Evolutionary conservation across 2,888 invertebrate species (phyloP), one percentile per base, ranked within the genome.

Genomic region (Itoplectis maculator): DNA sequence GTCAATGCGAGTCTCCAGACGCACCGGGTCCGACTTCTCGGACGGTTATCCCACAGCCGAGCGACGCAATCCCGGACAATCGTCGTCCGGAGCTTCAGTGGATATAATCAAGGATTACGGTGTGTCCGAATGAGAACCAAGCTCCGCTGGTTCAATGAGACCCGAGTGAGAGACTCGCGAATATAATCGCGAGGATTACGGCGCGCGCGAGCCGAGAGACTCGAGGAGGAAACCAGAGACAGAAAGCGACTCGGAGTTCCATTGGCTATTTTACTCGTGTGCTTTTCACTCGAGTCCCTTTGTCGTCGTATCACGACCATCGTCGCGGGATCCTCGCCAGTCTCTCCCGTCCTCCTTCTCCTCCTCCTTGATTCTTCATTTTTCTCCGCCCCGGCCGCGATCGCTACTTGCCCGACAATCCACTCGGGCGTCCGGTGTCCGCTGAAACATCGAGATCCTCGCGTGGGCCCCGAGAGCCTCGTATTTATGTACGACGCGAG

Each of bases 61-160:
- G 51, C 61, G 77, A 78, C 77, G 70, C 77, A 68, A 75, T 59
- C 65, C n/a, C 45, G 42, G 18, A 78, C 63, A 69, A 77, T 63
- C 69, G 77, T 40, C 37, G 77, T 40, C 37, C 23, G 56, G 66
- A 23, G 37, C 49, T 47, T n/a, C n/a, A 37, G n/a, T 23, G 23
- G 68, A 69, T 77, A 70, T 77, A 77, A 77, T 77, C 69, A 59
- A 61, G 68, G 69, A 77, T 77, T 69, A 77, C 40, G 23, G 49
- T 35, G 40, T 42, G 42, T 51, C 20, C 40, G 35, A 70, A 51
- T 29, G 40, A 20, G 15, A 63, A 54, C 51, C 51, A 49, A 69
- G 49, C 5, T 15, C 5, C 37, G 23, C 54, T n/a, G 11, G 40
- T 51, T 15, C 11, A 45, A 63, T 51, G 65, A 63, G 37, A 35